Conservation (phyloP, 2,113 vertebrate genomes). For the Gnathonemus echidnorhynchus region DNA sequence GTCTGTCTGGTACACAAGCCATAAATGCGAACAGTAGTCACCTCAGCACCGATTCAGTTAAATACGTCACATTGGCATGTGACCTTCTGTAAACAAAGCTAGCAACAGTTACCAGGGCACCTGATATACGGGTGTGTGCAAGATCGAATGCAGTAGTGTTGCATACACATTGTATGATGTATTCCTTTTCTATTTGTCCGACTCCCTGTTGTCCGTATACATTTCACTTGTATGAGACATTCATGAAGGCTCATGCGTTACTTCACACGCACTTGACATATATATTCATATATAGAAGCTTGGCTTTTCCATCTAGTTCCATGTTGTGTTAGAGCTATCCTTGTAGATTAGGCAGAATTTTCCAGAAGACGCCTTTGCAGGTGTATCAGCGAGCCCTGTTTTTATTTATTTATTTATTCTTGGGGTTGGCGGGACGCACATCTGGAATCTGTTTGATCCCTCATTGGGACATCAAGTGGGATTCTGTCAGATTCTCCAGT, state of each 20-base stretch:
- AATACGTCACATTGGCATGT: constrained; percentile 23
- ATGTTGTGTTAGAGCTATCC: background rate
- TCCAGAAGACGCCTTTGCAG: background rate
- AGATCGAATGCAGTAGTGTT: background rate
- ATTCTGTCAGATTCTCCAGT: background rate
- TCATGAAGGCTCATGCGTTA: background rate
- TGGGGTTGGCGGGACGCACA: background rate
- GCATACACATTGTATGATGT: background rate
- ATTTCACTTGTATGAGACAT: background rate
- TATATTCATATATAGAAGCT: background rate
- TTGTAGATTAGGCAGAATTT: background rate
- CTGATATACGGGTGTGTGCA: background rate
- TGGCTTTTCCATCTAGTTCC: background rate
- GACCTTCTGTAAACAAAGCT: background rate
- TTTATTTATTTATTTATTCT: constrained; percentile 26
- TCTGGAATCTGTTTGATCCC: background rate
- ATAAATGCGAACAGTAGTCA: constrained; percentile 62
- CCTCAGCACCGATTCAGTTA: constrained; percentile 47
- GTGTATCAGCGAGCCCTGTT: background rate
- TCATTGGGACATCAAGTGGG: background rate
- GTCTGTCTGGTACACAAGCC: constrained; percentile 36
- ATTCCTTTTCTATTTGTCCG: background rate
- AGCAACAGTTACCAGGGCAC: background rate
- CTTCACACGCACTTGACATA: background rate
- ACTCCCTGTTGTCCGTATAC: background rate